Percentiles rank a stretch among this genome's conserved stretches.
These are phyloP conservation scores for Cynocephalus volans DNA, from an alignment of 2,113 vertebrate species.

Conservation along the genomic window DNA sequence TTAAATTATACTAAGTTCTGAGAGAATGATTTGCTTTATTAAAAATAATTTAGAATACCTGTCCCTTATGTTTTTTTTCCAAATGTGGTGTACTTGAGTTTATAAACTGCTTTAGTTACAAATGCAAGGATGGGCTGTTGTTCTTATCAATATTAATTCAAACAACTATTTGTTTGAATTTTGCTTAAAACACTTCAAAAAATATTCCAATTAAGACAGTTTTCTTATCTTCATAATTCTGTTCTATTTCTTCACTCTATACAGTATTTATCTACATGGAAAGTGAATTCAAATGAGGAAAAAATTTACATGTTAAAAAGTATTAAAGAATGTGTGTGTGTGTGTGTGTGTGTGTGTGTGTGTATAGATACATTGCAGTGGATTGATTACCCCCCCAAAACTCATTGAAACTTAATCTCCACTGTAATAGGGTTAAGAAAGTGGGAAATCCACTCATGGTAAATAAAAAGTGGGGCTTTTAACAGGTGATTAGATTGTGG, in stretches of 20 bases:
- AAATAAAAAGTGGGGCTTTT: too few species aligned
- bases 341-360: too few species aligned
- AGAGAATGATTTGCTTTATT: slow-evolving; percentile 38
- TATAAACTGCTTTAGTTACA: slow-evolving; percentile 42
- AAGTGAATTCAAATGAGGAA: slow-evolving; percentile 58
- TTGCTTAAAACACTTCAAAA: slow-evolving; percentile 40
- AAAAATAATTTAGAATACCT: slow-evolving; percentile 47
- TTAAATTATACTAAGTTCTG: neutral
- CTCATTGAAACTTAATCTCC: too few species aligned
- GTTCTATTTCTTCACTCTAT: slow-evolving; percentile 52
- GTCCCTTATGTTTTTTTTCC: slow-evolving; percentile 18
- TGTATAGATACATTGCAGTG: neutral
- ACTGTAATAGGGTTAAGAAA: too few species aligned
- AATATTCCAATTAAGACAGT: slow-evolving; percentile 4
- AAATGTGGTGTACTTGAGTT: neutral
- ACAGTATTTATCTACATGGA: slow-evolving; percentile 4
- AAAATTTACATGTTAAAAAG: slow-evolving; percentile 12
- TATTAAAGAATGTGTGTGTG: neutral
- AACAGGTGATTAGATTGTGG: too few species aligned
- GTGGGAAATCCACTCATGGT: too few species aligned
- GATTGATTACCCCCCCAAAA: too few species aligned
- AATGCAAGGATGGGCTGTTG: neutral
- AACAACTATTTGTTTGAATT: neutral
- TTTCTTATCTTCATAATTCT: slow-evolving; percentile 50
- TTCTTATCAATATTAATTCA: slow-evolving; percentile 26